These are phyloP conservation scores for Bibio marci DNA, from an alignment of 2,888 invertebrate species.

Conservation along the genomic window DNA sequence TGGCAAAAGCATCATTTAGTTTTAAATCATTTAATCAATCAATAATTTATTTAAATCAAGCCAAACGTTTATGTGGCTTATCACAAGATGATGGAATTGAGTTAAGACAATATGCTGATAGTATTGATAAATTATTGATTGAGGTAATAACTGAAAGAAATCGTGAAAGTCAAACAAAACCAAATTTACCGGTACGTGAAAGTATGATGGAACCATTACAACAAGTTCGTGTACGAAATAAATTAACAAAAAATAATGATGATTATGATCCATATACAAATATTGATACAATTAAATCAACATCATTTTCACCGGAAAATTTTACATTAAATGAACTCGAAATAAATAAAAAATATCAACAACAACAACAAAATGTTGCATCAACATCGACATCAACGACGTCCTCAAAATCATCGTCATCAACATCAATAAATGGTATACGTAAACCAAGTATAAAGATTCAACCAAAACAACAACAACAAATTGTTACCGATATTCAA, in stretches of 20 bases:
- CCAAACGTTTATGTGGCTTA: conserved; percentile 43
- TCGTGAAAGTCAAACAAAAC: conserved; percentile 8
- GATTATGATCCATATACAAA: conserved; percentile 9
- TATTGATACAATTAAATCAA: conserved; percentile 4
- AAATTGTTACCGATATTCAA: not conserved
- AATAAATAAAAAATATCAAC: too few relatives aligned
- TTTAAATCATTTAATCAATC: conserved; percentile 44
- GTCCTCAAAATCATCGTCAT: too few relatives aligned
- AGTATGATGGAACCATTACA: conserved; percentile 14
- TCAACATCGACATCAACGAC: too few relatives aligned
- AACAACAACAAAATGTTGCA: too few relatives aligned
- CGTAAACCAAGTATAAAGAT: too few relatives aligned
- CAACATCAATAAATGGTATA: too few relatives aligned
- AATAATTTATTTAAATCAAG: conserved; percentile 50
- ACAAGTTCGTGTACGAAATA: not conserved
- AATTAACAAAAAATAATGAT: not conserved
- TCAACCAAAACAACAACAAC: too few relatives aligned
- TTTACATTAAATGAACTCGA: too few relatives aligned
- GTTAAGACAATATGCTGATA: conserved; percentile 35
- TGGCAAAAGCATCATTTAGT: conserved; percentile 45
- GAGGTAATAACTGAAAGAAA: conserved; percentile 24
- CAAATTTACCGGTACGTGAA: conserved; percentile 17
- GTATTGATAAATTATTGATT: conserved; percentile 35
- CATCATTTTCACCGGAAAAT: not conserved
- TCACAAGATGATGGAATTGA: conserved; percentile 38